Conservation (phyloP, 2,113 vertebrate genomes). For the Atractosteus spatula region DNA sequence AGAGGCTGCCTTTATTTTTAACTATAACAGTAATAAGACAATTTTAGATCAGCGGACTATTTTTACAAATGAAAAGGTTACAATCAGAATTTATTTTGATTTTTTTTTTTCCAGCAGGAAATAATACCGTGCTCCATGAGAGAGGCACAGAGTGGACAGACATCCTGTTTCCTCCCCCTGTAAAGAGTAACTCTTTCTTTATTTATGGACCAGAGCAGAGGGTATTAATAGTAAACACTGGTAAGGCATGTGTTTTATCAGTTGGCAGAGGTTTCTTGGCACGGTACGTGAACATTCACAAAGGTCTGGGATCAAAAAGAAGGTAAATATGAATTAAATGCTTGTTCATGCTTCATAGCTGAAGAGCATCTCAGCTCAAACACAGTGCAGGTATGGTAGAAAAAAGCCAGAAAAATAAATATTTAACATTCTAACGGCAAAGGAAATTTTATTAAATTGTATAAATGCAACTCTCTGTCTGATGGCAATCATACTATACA, state of each 20-base stretch:
- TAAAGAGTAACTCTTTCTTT: background rate
- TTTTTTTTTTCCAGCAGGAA: background rate
- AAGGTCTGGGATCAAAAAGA: background rate
- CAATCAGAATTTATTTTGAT: background rate
- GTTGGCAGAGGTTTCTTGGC: background rate
- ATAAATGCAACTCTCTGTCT: no score
- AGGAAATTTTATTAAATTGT: no score
- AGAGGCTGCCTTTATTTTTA: background rate
- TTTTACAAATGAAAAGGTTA: background rate
- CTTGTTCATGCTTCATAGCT: background rate
- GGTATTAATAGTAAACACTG: background rate
- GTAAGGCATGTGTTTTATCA: background rate
- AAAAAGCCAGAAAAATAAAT: no score
- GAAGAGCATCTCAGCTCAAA: background rate
- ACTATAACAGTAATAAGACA: background rate
- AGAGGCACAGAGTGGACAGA: background rate
- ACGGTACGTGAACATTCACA: background rate
- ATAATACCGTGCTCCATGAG: background rate
- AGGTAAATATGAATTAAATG: background rate
- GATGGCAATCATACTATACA: no score
- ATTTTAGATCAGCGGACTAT: background rate
- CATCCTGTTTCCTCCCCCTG: background rate
- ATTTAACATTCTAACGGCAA: no score
- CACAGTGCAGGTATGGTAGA: no score
- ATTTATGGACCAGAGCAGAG: background rate